Evolutionary conservation across 1,140 invertebrate species (phyloP), one percentile per base, ranked within the genome.

Genomic region (Sminthurinus signatus): DNA sequence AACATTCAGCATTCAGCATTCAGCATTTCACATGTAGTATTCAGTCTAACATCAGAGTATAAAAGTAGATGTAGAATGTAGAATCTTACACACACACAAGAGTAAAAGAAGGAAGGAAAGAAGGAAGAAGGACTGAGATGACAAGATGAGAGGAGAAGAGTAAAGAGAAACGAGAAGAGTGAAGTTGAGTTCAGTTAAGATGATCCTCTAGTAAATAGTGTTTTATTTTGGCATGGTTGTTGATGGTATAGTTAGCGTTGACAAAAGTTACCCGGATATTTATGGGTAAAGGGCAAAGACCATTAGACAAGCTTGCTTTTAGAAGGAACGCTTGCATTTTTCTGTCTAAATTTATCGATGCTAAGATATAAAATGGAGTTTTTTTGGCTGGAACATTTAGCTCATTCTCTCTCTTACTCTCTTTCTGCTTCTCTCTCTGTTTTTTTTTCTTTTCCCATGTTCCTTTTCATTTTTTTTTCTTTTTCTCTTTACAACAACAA

Each of bases 341-440:
- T 65, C 63, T 55, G 56, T 65, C 63, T 65, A 60, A 65, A 65
- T 65, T 65, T 65, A 65, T 65, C 57, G 63, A 60, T 60, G 57
- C 50, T 52, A 4, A 46, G 52, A 62, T 50, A 62, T 62, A 55
- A 62, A 62, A 62, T 62, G 61, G 61, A 62, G 55, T 56, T 55
- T 62, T 56, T 25, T 52, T 52, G 25, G 14, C 8, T 8, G 5
- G 12, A 52, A 14, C 12, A 27, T 39, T 39, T 56, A 19, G 17
- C 51, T 28, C 51, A 31, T n/a, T 25, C 51, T 54, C 51, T 54
- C 25, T 28, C 51, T 28, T 28, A n/a, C n/a, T n/a, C n/a, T n/a
- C n/a, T n/a, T n/a, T n/a, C 28, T 12, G 10, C 51, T 54, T 23
- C 51, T 10, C 21, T 31, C 15, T 8, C 10, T 54, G n/a, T 54